Percentiles rank a stretch among this genome's conserved stretches.
Conservation (phyloP, 2,113 vertebrate species). For the Muntiacus reevesi region DNA sequence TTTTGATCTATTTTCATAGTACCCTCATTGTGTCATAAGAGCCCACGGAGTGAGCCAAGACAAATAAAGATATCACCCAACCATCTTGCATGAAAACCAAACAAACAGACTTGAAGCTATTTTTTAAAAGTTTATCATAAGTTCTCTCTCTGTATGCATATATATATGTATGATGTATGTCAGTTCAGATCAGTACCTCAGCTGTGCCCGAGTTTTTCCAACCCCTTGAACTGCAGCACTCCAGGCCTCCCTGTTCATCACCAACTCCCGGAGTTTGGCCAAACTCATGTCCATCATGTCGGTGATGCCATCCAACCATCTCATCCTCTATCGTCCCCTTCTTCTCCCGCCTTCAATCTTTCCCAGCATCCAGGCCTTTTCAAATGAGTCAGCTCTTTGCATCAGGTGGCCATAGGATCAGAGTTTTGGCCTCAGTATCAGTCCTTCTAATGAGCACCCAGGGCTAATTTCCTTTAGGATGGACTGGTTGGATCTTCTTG, state of each 20-base stretch:
- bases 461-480: neutral
- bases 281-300: neutral
- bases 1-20: neutral
- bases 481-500: neutral
- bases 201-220: neutral
- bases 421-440: neutral
- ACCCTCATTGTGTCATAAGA: neutral
- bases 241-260: neutral
- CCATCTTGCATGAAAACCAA: neutral
- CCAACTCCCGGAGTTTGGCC: neutral
- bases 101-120: neutral
- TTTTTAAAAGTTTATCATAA: neutral
- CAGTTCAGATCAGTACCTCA: accelerated
- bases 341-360: neutral
- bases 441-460: neutral
- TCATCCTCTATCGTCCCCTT: neutral
- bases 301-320: neutral
- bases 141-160: neutral
- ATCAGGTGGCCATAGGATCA: neutral
- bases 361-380: neutral
- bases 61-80: too few species aligned
- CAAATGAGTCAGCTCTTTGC: neutral
- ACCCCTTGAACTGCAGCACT: neutral
- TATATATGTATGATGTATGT: neutral
- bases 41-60: accelerated